A percentile compares a stretch with the other conserved stretches of the same genome.
Conservation (phyloP, 2,797 vertebrate species). For the Pseudochirops cupreus region DNA sequence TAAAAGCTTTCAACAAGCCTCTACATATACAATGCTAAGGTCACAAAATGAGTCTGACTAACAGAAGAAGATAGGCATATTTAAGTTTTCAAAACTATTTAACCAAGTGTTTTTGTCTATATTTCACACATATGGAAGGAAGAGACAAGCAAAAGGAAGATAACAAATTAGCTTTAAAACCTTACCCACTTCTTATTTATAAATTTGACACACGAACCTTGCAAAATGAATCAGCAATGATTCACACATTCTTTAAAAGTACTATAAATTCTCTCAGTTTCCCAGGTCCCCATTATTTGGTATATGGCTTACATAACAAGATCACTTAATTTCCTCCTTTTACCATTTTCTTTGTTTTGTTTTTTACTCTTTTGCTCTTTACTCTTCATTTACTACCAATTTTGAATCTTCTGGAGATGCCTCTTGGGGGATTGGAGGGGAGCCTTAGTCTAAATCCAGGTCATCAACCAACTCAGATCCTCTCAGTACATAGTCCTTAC, state of each 20-base stretch:
- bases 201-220: background rate
- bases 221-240: conserved; percentile 22
- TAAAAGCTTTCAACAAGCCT: background rate
- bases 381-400: background rate
- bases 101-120: background rate
- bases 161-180: conserved; percentile 33
- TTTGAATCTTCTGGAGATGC: conserved; percentile 6
- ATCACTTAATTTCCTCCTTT: conserved; percentile 20
- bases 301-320: background rate
- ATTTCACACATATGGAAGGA: conserved; percentile 10
- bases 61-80: background rate
- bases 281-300: background rate
- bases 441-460: conserved; percentile 5
- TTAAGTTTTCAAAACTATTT: conserved; percentile 43
- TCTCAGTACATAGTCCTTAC: too few relatives aligned
- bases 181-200: background rate
- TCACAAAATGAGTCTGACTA: background rate
- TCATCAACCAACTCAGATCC: background rate
- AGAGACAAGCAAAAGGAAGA: conserved; percentile 30
- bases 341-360: background rate
- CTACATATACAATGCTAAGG: background rate
- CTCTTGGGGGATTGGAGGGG: background rate
- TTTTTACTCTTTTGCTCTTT: conserved; percentile 7
- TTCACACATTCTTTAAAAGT: conserved; percentile 1
- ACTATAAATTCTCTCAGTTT: conserved; percentile 1